Evolutionary conservation across 2,888 invertebrate genomes (phyloP).

Genomic region (Poecilobothrus nobilitatus): DNA sequence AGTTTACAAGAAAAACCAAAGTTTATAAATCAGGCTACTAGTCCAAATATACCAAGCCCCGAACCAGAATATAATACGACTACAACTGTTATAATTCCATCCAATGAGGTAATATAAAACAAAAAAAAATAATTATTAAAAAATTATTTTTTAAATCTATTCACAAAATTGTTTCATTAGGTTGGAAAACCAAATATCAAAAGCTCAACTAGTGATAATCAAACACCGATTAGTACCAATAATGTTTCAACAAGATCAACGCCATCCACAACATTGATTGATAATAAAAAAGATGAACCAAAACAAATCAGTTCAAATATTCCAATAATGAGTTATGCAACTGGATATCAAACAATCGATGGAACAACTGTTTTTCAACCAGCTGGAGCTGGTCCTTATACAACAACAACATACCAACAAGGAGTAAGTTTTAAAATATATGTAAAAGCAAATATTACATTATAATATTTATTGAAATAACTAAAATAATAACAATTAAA

Average conservation of each 20-base stretch:
- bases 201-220: slow-evolving; percentile 2
- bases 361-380: slow-evolving; percentile 41
- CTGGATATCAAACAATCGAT: slow-evolving; percentile 40
- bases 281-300: slow-evolving; percentile 29
- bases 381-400: slow-evolving; percentile 36
- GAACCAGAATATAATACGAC: slow-evolving; percentile 20
- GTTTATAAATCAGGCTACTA: slow-evolving; percentile 44
- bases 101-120: slow-evolving; percentile 18
- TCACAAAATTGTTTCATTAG: not conserved
- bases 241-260: slow-evolving; percentile 9
- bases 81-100: slow-evolving; percentile 14
- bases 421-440: slow-evolving; percentile 31
- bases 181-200: not conserved
- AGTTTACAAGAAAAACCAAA: slow-evolving; percentile 37
- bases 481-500: not conserved
- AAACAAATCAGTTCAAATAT: slow-evolving; percentile 25
- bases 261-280: not conserved
- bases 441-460: not conserved
- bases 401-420: slow-evolving; percentile 43
- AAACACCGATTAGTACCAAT: not conserved
- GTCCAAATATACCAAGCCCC: slow-evolving; percentile 41
- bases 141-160: not conserved
- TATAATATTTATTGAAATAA: too few species aligned
- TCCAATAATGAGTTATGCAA: slow-evolving; percentile 33
- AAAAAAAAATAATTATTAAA: not conserved